These are phyloP conservation scores for Eristalis pertinax DNA, from an alignment of 2,888 invertebrate genomes.

Conservation along the genomic window DNA sequence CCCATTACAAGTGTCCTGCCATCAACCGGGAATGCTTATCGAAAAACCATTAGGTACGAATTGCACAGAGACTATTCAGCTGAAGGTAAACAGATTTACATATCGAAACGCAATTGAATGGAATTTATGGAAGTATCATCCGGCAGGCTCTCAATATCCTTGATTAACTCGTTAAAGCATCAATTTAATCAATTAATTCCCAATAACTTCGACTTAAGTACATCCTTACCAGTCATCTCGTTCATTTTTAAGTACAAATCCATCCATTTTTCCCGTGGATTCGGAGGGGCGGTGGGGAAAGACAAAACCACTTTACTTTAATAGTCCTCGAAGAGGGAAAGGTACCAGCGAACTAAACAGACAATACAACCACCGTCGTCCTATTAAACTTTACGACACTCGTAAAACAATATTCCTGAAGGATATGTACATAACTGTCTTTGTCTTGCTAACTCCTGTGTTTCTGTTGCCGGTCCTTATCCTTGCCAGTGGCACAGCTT, in stretches of 20 bases:
- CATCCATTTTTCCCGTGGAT: background rate
- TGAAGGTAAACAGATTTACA: background rate
- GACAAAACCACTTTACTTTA: conserved; percentile 59
- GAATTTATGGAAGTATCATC: background rate
- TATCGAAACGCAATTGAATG: background rate
- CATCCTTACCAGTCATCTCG: conserved; percentile 5
- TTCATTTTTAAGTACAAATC: background rate
- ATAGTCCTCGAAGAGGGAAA: conserved; percentile 44
- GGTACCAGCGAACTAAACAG: conserved; percentile 17
- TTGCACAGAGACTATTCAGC: background rate
- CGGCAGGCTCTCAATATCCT: conserved; percentile 6
- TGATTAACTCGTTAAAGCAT: conserved; percentile 45
- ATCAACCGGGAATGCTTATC: background rate
- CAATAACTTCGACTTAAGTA: conserved; percentile 39
- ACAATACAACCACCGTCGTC: conserved; percentile 17
- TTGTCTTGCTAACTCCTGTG: background rate
- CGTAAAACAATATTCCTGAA: conserved; percentile 63
- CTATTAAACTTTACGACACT: conserved; percentile 65
- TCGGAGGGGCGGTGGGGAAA: background rate
- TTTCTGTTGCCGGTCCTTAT: background rate
- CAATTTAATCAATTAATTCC: conserved; percentile 57
- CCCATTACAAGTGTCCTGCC: background rate
- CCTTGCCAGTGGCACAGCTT: background rate
- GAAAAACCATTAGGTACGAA: background rate
- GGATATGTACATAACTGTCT: conserved; percentile 41